phyloP scores from a whole-genome alignment of 2,797 vertebrate genomes.

The Notamacropus eugenii region DNA sequence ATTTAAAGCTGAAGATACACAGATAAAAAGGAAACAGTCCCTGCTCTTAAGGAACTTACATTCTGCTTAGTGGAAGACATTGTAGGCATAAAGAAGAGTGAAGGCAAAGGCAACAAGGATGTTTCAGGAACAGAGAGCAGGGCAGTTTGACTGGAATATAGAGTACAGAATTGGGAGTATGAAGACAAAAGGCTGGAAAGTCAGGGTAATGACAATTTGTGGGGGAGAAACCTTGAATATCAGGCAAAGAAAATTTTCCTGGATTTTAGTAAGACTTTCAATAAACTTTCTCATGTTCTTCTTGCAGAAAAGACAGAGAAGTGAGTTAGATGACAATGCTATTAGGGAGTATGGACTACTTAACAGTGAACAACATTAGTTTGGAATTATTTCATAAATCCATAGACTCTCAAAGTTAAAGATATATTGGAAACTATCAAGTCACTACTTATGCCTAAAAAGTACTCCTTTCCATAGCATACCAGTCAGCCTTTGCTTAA shows the following conservation, averaged over 20 bases:
- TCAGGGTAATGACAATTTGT: background rate
- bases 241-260: background rate
- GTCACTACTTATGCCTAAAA: background rate
- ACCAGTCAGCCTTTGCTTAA: background rate
- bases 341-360: background rate
- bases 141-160: background rate
- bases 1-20: background rate
- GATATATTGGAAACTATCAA: background rate
- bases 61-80: background rate
- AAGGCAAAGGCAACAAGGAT: background rate
- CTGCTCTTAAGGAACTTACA: background rate
- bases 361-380: background rate
- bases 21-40: background rate
- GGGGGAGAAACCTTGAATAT: background rate
- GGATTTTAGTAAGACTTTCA: background rate
- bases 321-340: background rate
- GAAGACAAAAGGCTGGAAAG: background rate
- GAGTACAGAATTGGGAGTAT: background rate
- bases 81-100: background rate
- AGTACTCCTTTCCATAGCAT: background rate
- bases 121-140: background rate
- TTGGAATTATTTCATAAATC: background rate
- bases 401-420: background rate
- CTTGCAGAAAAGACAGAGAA: background rate
- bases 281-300: background rate